Base-by-base conservation (phyloP, 92 coral and sea anemone species). In the Ricordea florida region DNA sequence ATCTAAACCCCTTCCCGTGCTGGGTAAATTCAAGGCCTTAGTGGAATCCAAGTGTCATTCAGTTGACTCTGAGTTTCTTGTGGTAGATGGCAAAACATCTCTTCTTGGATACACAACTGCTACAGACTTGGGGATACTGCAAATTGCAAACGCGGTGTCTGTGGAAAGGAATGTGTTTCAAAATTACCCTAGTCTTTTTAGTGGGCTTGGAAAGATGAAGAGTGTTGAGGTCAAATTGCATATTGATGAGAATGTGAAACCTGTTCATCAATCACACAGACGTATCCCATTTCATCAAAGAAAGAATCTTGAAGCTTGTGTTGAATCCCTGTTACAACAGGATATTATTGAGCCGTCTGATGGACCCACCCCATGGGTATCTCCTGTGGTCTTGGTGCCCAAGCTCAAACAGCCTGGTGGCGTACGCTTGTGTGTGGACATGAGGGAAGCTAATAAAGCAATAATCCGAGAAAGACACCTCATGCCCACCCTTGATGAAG, bases 171-270 rank as follows among this genome's bases (percentile, higher is more conserved):
- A 65, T 36, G 37, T 64, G 2, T 57, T 80, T 40, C 14, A 34
- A 21, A 17, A 50, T 8, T 76, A 81, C 57, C 53, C 41, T 24
- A 65, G 44, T 47, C 50, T 80, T 5, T 87, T 80, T 32, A 55
- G 66, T 45, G 88, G 85, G 16, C 87, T 87, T 40, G 92, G 91
- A 73, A 80, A 80, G 44, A 57, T 86, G 83, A 74, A 74, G 49
- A 64, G 37, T 65, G 74, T 80, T 33, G 55, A 87, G 50, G 88
- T 82, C 40, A 58, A 69, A 15, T 57, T 87, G 56, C 92, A 87
- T 30, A 73, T 87, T 16, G 77, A 87, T 75, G 79, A 70, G 24
- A 50, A 55, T 68, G 81, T 75, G 24, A 79, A 69, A 27, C 87
- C 83, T 29, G 50, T 78, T 1, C 62, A 46, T 26, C 87, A 86